Evolutionary conservation across 2,888 invertebrate genomes (phyloP).

Genomic region (Conchocele bisecta): DNA sequence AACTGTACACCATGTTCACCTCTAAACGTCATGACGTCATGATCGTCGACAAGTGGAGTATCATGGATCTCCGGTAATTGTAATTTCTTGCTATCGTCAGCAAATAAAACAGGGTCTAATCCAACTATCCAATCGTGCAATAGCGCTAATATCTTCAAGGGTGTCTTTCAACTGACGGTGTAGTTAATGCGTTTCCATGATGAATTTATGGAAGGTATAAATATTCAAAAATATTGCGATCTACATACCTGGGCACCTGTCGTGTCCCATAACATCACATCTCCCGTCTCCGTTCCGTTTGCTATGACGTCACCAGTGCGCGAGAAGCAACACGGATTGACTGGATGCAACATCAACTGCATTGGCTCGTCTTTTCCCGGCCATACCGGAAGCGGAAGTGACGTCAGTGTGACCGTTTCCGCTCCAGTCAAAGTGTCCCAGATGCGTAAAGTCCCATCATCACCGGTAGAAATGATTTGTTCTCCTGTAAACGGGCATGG

Average conservation of each 20-base stretch:
- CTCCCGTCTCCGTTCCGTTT: conserved; percentile 48
- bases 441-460: conserved; percentile 49
- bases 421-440: conserved; percentile 58
- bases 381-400: conserved; percentile 50
- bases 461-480: conserved; percentile 45
- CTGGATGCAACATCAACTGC: conserved; percentile 50
- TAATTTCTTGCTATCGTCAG: too few species aligned
- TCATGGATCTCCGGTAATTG: too few species aligned
- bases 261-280: conserved; percentile 49
- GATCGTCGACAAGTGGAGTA: too few species aligned
- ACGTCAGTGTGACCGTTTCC: conserved; percentile 49
- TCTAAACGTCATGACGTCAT: too few species aligned
- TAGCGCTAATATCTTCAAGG: too few species aligned
- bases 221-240: too few species aligned
- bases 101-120: too few species aligned
- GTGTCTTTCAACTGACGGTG: too few species aligned
- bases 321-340: conserved; percentile 55
- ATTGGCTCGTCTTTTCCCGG: conserved; percentile 28
- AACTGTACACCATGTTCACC: too few species aligned
- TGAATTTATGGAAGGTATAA: too few species aligned
- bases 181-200: too few species aligned
- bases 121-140: too few species aligned
- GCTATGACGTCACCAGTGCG: conserved; percentile 46
- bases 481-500: conserved; percentile 38
- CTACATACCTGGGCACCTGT: conserved; percentile 51